Evolutionary conservation across 1,140 invertebrate species (phyloP).

Genomic region (Pomacea maculata): DNA sequence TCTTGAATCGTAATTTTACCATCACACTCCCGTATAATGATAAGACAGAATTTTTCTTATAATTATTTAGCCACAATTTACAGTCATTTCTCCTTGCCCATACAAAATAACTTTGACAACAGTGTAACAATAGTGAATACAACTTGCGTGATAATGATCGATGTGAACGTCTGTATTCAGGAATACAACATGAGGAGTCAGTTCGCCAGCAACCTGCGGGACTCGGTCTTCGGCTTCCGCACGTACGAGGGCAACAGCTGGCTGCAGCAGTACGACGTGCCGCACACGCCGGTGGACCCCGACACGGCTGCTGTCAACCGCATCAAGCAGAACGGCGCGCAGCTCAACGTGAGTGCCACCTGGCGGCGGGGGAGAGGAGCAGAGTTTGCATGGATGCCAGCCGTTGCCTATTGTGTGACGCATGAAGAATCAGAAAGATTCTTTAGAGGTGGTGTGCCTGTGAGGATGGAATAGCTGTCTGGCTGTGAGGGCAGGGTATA

Average conservation of each 20-base stretch:
- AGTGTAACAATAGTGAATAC: background rate
- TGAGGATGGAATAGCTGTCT: background rate
- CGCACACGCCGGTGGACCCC: slow-evolving; percentile 47
- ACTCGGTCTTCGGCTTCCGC: slow-evolving; percentile 46
- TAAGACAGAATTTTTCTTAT: no score
- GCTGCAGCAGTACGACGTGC: slow-evolving; percentile 44
- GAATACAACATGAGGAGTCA: background rate
- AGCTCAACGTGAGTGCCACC: slow-evolving; percentile 26
- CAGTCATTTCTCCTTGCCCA: no score
- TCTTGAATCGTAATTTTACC: no score
- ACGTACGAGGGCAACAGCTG: slow-evolving; percentile 41
- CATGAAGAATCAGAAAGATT: background rate
- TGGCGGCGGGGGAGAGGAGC: no score
- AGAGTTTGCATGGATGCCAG: no score
- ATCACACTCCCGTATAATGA: no score
- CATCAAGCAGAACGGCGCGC: slow-evolving; percentile 36
- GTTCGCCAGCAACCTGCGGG: slow-evolving; percentile 1
- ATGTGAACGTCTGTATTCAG: background rate
- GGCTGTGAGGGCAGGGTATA: background rate
- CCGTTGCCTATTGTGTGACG: no score
- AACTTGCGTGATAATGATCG: background rate
- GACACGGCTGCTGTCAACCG: slow-evolving; percentile 37
- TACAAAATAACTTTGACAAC: no score
- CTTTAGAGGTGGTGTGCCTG: background rate
- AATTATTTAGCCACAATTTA: no score